Percentiles rank a stretch among this genome's conserved stretches.
Conservation (phyloP, 92 coral and sea anemone genomes). For the Zoanthus solanderi region DNA sequence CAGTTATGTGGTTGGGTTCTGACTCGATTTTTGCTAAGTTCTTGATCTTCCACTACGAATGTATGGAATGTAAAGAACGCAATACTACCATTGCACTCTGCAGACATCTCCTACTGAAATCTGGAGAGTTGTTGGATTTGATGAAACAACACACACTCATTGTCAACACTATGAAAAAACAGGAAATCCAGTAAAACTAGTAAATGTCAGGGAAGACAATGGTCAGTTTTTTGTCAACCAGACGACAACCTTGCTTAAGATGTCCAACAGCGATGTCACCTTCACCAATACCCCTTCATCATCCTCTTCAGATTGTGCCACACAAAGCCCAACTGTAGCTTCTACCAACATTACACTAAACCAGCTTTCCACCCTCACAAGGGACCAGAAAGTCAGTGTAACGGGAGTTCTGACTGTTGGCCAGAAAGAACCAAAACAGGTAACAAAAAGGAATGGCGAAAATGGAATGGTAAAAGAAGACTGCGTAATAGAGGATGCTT, state of each 20-base stretch:
- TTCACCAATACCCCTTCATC: conserved; percentile 27
- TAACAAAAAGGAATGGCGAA: not conserved
- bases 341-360: not conserved
- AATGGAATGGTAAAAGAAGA: conserved; percentile 14
- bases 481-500: not conserved
- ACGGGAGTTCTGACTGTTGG: not conserved
- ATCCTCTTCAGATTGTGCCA: conserved; percentile 24
- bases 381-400: not conserved
- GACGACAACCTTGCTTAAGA: conserved; percentile 43
- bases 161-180: not conserved
- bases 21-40: too few species aligned
- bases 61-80: not conserved
- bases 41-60: too few species aligned
- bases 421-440: not conserved
- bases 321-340: conserved; percentile 8
- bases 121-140: conserved; percentile 29
- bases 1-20: too few species aligned
- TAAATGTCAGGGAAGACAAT: conserved; percentile 45
- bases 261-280: conserved; percentile 33
- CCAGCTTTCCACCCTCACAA: not conserved
- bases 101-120: conserved; percentile 1
- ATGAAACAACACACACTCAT: not conserved
- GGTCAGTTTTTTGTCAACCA: conserved; percentile 49
- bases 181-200: conserved; percentile 35
- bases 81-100: not conserved